Evolutionary conservation across 1,140 invertebrate species (phyloP).

Genomic region (Adelges cooleyi): DNA sequence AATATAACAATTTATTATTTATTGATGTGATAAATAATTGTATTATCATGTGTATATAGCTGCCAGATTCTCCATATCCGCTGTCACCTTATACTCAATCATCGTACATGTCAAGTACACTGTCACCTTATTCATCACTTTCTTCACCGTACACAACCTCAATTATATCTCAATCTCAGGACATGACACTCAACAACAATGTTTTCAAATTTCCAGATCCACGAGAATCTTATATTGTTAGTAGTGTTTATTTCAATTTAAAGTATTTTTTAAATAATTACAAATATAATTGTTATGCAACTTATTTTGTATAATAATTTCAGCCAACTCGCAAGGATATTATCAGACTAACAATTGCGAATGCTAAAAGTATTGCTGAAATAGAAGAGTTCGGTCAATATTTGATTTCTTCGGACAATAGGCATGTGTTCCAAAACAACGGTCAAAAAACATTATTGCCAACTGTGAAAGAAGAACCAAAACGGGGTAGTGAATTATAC

Average conservation of each 20-base stretch:
- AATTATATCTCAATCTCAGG: not conserved
- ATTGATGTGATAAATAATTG: too few relatives aligned
- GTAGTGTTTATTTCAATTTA: not conserved
- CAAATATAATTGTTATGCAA: not conserved
- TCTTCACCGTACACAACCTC: not conserved
- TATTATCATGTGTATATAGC: too few relatives aligned
- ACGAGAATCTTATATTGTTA: slow-evolving; percentile 12
- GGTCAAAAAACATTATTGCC: slow-evolving; percentile 17
- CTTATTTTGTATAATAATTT: not conserved
- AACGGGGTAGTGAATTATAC: slow-evolving; percentile 15
- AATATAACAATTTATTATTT: too few relatives aligned
- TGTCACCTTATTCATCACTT: not conserved
- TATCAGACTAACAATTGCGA: not conserved
- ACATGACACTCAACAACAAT: not conserved
- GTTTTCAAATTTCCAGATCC: slow-evolving; percentile 19
- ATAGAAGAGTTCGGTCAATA: slow-evolving; percentile 15
- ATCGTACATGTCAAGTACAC: not conserved
- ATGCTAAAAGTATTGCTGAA: slow-evolving; percentile 3
- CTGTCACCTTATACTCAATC: slow-evolving; percentile 4
- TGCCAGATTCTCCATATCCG: not conserved
- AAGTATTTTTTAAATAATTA: not conserved
- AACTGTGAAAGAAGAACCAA: slow-evolving; percentile 6
- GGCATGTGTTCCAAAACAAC: slow-evolving; percentile 20
- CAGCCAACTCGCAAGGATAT: slow-evolving; percentile 3
- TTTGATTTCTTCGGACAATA: slow-evolving; percentile 3